Conservation (phyloP, 2,888 invertebrate genomes). For the Harpagoxenus sublaevis region DNA sequence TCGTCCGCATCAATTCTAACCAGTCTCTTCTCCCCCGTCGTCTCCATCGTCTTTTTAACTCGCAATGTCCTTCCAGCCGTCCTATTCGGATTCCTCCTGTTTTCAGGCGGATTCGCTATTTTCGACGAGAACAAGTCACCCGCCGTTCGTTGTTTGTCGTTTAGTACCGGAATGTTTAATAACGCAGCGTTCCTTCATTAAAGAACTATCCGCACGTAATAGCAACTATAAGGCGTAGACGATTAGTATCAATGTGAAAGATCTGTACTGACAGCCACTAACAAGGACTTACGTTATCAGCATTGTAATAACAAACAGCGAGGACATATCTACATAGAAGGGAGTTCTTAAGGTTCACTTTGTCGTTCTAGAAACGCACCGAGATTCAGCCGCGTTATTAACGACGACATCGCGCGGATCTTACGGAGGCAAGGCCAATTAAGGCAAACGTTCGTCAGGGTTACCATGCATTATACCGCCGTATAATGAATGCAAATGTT, state of each 20-base stretch:
- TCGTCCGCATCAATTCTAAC: constrained; percentile 52
- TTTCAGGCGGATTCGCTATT: constrained; percentile 32
- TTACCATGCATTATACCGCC: constrained; percentile 13
- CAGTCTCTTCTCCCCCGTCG: not conserved
- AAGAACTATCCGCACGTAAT: not conserved
- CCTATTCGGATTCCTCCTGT: constrained; percentile 36
- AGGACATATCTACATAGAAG: not conserved
- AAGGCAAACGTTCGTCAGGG: constrained; percentile 49
- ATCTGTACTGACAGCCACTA: not conserved
- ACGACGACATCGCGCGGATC: constrained; percentile 24
- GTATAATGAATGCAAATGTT: constrained; percentile 54
- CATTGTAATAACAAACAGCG: not conserved
- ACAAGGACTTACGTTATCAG: constrained; percentile 11
- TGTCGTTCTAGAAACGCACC: constrained; percentile 11
- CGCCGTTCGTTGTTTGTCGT: constrained; percentile 8
- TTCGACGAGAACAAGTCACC: constrained; percentile 38
- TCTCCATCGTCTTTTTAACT: constrained; percentile 17
- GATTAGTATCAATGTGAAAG: constrained; percentile 5
- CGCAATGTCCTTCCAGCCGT: constrained; percentile 22
- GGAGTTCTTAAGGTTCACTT: not conserved
- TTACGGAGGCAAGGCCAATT: constrained; percentile 41
- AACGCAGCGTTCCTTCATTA: not conserved
- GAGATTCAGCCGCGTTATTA: constrained; percentile 37
- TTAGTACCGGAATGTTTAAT: not conserved
- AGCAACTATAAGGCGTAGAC: not conserved